Base-by-base conservation (phyloP, 2,113 vertebrate species). In the Chaetodon auriga region DNA sequence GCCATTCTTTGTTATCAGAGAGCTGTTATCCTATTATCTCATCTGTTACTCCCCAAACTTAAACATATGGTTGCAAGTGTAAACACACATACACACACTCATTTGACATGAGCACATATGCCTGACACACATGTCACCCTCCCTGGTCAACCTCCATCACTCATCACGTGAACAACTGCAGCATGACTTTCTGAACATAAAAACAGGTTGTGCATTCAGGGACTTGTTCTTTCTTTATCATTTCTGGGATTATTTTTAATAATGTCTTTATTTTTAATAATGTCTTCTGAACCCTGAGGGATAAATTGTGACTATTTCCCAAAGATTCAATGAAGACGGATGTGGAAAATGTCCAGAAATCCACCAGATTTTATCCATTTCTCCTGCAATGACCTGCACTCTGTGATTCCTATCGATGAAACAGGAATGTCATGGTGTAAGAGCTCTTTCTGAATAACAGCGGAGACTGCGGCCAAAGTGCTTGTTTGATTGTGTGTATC, bases 351-450 rank as follows among this genome's bases (percentile, higher is more conserved):
- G 11, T 25, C 49, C 30, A 75, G 18, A 54, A 55, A 36, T 23
- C 38, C 38, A 16, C 36, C 45, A 38, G 9, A 18, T 35, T 23
- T 45, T 53, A 62, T 51, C 14, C 46, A 46, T 71, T 72, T 73
- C 68, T 70, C 61, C 21, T 36, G 7, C 60, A 68, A 73, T 54
- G 53, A 46, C 43, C 45, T 18, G 55, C 25, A 76, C 65, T 83
- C 11, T 83, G 53, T 77, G 89, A 91, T 85, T 78, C 61, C 74
- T 82, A 85, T 90, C 82, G 0, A 55, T 72, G 64, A 36, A 23
- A 7, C 74, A 71, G 76, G 84, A 91, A 90, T 90, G 84, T 38
- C 43, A 60, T 16, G 65, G 71, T 19, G 21, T 64, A 68, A 76
- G 76, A 55, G 75, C 30, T 74, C 21, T 30, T 25, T 48, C 61